Evolutionary conservation across 1,140 invertebrate genomes (phyloP).

Genomic region (Drosophila virilis): DNA sequence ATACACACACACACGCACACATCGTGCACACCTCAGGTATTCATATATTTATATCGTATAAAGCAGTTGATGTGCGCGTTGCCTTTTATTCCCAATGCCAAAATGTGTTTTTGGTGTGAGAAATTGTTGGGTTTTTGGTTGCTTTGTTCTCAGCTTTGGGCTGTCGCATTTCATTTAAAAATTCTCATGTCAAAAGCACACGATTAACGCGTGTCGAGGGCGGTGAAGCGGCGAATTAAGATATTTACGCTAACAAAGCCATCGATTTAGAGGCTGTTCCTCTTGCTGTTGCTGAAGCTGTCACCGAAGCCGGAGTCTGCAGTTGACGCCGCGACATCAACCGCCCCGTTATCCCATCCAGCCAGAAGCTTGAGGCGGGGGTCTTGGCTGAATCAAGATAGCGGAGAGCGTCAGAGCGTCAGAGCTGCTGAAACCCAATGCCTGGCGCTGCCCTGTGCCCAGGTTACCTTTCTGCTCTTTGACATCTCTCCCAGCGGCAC

Average conservation of each 20-base stretch:
- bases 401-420: conserved; percentile 45
- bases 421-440: conserved; percentile 37
- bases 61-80: background rate
- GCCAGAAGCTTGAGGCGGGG: no score
- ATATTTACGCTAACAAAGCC: conserved; percentile 78
- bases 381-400: conserved; percentile 42
- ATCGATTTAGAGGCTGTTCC: conserved; percentile 46
- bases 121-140: no score
- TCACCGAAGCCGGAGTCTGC: conserved; percentile 7
- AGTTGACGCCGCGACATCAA: background rate
- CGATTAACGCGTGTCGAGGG: conserved; percentile 75
- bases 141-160: background rate
- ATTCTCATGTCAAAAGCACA: conserved; percentile 74
- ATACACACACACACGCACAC: no score
- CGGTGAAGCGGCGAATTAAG: conserved; percentile 79
- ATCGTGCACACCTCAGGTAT: no score
- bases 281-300: conserved; percentile 7
- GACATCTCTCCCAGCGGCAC: conserved; percentile 62
- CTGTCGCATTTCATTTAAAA: conserved; percentile 57
- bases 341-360: background rate
- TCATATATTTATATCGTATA: no score
- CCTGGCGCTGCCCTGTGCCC: background rate
- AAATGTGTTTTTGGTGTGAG: no score
- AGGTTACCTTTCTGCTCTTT: conserved; percentile 56
- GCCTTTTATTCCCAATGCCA: no score